Percentiles rank a stretch among this genome's conserved stretches.
Evolutionary conservation across 2,888 invertebrate genomes (phyloP).

Genomic region (Scaeva pyrastri): DNA sequence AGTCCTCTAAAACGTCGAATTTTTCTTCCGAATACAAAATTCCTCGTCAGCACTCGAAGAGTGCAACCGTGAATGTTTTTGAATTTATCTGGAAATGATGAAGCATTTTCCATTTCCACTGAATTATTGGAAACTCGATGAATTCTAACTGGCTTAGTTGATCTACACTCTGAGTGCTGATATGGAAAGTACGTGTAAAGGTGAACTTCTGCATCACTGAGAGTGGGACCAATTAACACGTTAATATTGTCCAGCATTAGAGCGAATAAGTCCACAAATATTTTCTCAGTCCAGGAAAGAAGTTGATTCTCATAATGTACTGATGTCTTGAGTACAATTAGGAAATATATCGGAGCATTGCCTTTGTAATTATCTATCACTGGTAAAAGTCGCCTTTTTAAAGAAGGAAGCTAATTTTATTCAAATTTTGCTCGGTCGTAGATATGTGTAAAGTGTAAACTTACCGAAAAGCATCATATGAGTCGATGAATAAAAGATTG

Average conservation of each 20-base stretch:
- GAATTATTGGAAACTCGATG: background rate
- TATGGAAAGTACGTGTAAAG: conserved; percentile 32
- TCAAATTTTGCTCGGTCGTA: background rate
- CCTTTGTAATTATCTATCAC: conserved; percentile 2
- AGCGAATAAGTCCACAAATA: conserved; percentile 6
- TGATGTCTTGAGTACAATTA: conserved; percentile 10
- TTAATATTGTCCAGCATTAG: conserved; percentile 10
- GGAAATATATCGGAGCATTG: conserved; percentile 7
- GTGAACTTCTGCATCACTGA: background rate
- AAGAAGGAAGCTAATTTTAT: background rate
- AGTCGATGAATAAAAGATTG: conserved; percentile 40
- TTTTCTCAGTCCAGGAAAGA: background rate
- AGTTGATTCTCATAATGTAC: background rate
- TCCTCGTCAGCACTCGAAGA: conserved; percentile 15
- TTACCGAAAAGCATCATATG: conserved; percentile 35
- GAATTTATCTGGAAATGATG: conserved; percentile 1
- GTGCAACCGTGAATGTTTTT: conserved; percentile 33
- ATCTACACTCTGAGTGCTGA: conserved; percentile 5
- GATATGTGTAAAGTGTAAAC: background rate
- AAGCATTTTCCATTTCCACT: background rate
- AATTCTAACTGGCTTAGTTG: conserved; percentile 12
- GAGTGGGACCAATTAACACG: conserved; percentile 1
- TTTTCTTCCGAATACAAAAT: background rate
- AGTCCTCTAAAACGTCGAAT: background rate
- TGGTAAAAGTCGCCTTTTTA: background rate